Conservation (phyloP, 2,113 vertebrate genomes). For the Hucho hucho region DNA sequence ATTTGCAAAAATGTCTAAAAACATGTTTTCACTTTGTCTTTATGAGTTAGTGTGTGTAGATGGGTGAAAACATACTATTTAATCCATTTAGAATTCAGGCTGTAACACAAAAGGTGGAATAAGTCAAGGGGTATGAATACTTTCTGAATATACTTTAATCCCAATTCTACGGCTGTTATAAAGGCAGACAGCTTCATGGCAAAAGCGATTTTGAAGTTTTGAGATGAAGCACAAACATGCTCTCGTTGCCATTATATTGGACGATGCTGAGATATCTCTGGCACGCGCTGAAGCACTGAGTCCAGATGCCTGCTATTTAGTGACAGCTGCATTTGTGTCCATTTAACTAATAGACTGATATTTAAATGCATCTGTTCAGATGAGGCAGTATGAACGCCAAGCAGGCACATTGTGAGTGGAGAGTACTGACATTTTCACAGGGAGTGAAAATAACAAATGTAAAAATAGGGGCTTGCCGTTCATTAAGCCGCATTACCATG, state of each 20-base stretch:
- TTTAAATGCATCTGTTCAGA: conserved; percentile 72
- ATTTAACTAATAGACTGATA: conserved; percentile 72
- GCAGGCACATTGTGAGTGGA: conserved; percentile 43
- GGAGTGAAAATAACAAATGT: conserved; percentile 53
- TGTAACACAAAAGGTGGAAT: too few relatives aligned
- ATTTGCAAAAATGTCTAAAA: too few relatives aligned
- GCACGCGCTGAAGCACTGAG: conserved; percentile 28
- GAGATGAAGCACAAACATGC: neutral
- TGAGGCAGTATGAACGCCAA: conserved; percentile 51
- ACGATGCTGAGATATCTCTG: conserved; percentile 22
- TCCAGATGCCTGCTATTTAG: conserved; percentile 63
- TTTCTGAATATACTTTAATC: too few relatives aligned
- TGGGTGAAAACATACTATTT: too few relatives aligned
- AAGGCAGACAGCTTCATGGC: too few relatives aligned
- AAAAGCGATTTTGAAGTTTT: neutral
- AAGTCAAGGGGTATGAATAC: too few relatives aligned
- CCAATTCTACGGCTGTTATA: too few relatives aligned
- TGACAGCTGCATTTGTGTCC: conserved; percentile 72
- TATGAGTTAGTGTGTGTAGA: too few relatives aligned
- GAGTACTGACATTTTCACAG: conserved; percentile 68
- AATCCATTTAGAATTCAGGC: too few relatives aligned
- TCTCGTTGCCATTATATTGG: neutral
- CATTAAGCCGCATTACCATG: conserved; percentile 48
- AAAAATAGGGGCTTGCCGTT: conserved; percentile 62
- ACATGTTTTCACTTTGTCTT: too few relatives aligned